Evolutionary conservation across 2,888 invertebrate species (phyloP).

Genomic region (Agrochola lychnidis): DNA sequence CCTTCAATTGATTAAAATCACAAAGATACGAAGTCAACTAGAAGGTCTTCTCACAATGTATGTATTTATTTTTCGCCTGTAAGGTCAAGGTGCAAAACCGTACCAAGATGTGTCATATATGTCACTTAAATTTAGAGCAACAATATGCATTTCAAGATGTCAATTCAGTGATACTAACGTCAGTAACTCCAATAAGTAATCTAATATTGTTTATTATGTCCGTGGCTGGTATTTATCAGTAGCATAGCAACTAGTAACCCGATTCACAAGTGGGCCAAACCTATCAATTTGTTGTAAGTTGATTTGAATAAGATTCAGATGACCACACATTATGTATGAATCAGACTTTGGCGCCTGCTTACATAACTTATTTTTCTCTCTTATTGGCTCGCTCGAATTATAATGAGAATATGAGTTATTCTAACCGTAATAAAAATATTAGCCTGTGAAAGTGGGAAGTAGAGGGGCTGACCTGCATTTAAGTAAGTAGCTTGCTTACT

Average conservation of each 20-base stretch:
- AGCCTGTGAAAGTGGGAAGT: background rate
- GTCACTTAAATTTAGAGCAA: constrained; percentile 29
- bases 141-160: constrained; percentile 49
- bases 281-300: constrained; percentile 40
- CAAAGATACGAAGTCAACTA: constrained; percentile 66
- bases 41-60: constrained; percentile 41
- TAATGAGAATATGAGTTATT: background rate
- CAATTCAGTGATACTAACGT: constrained; percentile 34
- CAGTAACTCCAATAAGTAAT: constrained; percentile 22
- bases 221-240: constrained; percentile 25
- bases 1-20: constrained; percentile 70
- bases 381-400: background rate
- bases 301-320: constrained; percentile 21
- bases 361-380: background rate
- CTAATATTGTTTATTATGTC: constrained; percentile 46
- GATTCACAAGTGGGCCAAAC: constrained; percentile 41
- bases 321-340: constrained; percentile 38
- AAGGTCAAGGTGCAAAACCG: constrained; percentile 16
- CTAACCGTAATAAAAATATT: background rate
- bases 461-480: background rate
- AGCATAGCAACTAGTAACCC: constrained; percentile 37
- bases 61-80: constrained; percentile 51
- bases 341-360: background rate
- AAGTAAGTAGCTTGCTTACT: background rate
- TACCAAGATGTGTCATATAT: constrained; percentile 21